A percentile compares a stretch with the other conserved stretches of the same genome.
Evolutionary conservation across 2,888 invertebrate species (phyloP).

Genomic region (Slavum lentiscoides): DNA sequence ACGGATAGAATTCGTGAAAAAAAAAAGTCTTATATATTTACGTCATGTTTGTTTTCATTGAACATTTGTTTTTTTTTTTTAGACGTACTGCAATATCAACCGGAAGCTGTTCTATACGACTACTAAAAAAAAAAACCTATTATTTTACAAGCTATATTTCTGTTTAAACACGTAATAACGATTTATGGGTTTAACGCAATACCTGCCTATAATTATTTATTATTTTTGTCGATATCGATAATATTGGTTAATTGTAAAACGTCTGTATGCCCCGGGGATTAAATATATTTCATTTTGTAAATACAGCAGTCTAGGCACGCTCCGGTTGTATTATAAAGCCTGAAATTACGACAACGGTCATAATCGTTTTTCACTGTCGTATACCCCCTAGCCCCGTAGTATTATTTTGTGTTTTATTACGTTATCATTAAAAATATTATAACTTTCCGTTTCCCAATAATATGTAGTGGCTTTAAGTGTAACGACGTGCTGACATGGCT

Average conservation of each 20-base stretch:
- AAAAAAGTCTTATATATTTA: no score
- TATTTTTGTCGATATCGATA: neutral
- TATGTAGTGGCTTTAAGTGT: neutral
- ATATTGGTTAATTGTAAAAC: slow-evolving; percentile 4
- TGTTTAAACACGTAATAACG: no score
- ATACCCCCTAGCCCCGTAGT: no score
- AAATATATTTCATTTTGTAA: slow-evolving; percentile 1
- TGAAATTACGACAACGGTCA: neutral
- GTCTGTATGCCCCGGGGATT: neutral
- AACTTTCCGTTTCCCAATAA: neutral
- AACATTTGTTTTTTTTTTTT: no score
- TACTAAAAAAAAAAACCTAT: no score
- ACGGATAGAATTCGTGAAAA: no score
- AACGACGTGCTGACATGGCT: neutral
- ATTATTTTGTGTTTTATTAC: neutral
- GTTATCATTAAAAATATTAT: neutral
- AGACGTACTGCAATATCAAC: no score
- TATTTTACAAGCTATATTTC: no score
- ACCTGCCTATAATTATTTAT: neutral
- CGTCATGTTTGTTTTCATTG: no score
- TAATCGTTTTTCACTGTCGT: neutral
- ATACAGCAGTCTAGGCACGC: neutral
- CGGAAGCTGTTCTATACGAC: no score
- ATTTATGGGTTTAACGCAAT: neutral
- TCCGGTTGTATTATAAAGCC: neutral